Evolutionary conservation across 2,797 vertebrate species (phyloP), one percentile per base, ranked within the genome.

Genomic region (Bryconaethiops microstoma): DNA sequence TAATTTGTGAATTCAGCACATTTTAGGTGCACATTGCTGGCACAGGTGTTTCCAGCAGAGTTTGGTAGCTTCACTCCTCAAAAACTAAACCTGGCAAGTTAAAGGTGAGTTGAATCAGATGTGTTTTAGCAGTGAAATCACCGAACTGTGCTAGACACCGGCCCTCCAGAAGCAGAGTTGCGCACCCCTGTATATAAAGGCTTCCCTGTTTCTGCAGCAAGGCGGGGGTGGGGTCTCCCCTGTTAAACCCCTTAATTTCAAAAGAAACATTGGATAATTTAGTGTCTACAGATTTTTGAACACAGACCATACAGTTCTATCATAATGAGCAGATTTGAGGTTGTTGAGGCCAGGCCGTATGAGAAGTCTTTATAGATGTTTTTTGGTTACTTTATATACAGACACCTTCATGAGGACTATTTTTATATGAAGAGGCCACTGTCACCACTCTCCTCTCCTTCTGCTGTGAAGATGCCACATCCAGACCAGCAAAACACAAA

Each of bases 341-440:
- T 52, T 14, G 3, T 52, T 52, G 3, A 52, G 3, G 13, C 48
- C 48, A 52, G 16, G 48, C 48, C 48, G 16, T 10, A 12, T 12
- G n/a, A 48, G 67, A 48, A 16, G 21, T 25, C 67, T 48, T 82
- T n/a, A 29, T 19, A 72, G 2, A 70, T 48, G 2, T 80, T 62
- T 62, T 72, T 50, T 21, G 60, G 78, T 75, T 19, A 23, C 1
- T 23, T 17, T 64, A 65, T 78, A 55, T 62, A 60, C 88, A 95
- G 94, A 74, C 90, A 52, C 48, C 48, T 88, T 79, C 86, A 91
- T 76, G 91, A 91, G 64, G 93, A 94, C 75, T 94, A 95, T 92
- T 94, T 96, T 91, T 96, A 96, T 92, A 95, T 88, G 91, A 96
- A 97, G 89, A 91, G 94, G 86, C 95, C 96, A 25, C 87, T 94